Percentiles rank a stretch among this genome's conserved stretches.
Evolutionary conservation across 1,140 invertebrate genomes (phyloP).

Genomic region (Drosophila lini): DNA sequence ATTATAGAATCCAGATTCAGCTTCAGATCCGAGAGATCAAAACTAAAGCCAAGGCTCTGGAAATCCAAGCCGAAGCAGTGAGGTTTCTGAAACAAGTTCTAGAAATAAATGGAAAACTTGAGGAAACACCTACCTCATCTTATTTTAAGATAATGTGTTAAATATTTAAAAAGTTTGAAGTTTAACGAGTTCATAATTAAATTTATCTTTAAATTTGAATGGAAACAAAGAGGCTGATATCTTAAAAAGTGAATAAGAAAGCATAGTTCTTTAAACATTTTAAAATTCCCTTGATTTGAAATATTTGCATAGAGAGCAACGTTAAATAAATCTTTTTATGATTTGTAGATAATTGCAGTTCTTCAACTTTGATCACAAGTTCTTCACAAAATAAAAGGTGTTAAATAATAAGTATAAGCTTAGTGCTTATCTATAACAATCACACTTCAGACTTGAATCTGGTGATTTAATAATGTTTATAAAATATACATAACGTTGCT

Average conservation of each 20-base stretch:
- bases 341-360: neutral
- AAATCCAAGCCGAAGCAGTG: neutral
- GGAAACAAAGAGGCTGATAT: neutral
- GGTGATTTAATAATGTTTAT: neutral
- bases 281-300: neutral
- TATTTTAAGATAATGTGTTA: neutral
- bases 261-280: no score
- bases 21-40: conserved; percentile 10
- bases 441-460: neutral
- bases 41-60: conserved; percentile 1
- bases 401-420: neutral
- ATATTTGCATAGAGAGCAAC: neutral
- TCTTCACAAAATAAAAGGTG: neutral
- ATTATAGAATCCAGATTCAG: conserved; percentile 19
- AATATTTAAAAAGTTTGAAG: neutral
- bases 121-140: neutral
- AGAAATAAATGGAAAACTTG: neutral
- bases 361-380: neutral
- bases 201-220: neutral
- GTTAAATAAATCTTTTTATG: neutral
- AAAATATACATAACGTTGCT: no score
- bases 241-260: no score
- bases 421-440: neutral
- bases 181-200: neutral
- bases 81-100: conserved; percentile 24